phyloP scores from a whole-genome alignment of 2,797 vertebrate species.

The Karalla daura region DNA sequence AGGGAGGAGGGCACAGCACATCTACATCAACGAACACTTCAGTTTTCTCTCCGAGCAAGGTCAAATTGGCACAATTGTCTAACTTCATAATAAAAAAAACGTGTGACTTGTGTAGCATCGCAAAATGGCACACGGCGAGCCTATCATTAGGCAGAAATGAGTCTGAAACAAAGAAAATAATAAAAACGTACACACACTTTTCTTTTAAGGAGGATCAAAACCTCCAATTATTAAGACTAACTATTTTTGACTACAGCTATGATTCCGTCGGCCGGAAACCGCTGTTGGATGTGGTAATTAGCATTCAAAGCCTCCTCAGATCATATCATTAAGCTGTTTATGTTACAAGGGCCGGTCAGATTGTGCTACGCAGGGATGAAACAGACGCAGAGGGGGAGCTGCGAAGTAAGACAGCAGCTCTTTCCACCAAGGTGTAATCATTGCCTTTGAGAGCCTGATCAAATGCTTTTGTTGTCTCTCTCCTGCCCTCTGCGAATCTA shows the following conservation, averaged over 20 bases:
- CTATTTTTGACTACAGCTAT: not conserved
- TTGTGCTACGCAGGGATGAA: conserved; percentile 26
- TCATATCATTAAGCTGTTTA: conserved; percentile 52
- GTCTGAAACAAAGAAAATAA: too few relatives aligned
- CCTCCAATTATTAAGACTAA: conserved; percentile 25
- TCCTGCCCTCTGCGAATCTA: not conserved
- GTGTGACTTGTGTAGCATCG: conserved; percentile 1
- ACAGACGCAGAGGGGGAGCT: conserved; percentile 15
- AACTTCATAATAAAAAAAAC: conserved; percentile 18
- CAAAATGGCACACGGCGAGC: not conserved
- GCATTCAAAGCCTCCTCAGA: conserved; percentile 32
- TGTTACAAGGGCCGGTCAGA: conserved; percentile 32
- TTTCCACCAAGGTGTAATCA: conserved; percentile 47
- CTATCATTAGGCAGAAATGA: conserved; percentile 22
- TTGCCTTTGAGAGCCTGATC: conserved; percentile 48
- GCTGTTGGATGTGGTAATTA: conserved; percentile 33
- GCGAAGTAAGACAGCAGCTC: conserved; percentile 15
- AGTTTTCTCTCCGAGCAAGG: not conserved
- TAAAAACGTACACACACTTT: too few relatives aligned
- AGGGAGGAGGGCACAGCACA: not conserved
- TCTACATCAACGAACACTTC: not conserved
- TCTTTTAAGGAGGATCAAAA: conserved; percentile 19
- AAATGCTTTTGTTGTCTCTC: conserved; percentile 32
- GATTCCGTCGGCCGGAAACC: conserved; percentile 22
- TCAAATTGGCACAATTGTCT: conserved; percentile 21